Evolutionary conservation across 2,113 vertebrate genomes (phyloP).

Genomic region (Tympanuchus pallidicinctus): DNA sequence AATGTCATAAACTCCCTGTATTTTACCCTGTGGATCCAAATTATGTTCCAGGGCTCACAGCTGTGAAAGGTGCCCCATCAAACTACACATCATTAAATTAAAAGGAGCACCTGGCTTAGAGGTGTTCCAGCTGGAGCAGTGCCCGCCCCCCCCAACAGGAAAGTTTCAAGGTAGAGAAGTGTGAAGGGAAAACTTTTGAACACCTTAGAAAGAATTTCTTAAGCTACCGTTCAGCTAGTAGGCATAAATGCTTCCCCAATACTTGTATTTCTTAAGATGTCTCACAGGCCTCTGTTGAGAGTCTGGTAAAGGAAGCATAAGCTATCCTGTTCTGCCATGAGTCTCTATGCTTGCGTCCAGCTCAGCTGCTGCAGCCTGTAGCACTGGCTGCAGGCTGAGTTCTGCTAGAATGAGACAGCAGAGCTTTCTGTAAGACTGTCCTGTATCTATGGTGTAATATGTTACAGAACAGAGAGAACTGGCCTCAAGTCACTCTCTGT

Average conservation of each 20-base stretch:
- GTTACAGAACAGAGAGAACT: neutral
- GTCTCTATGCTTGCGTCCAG: fast-evolving
- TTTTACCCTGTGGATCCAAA: neutral
- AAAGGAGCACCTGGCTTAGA: neutral
- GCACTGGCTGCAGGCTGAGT: neutral
- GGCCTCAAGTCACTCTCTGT: neutral
- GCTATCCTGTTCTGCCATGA: neutral
- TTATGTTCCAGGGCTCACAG: neutral
- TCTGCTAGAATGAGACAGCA: neutral
- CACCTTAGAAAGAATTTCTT: neutral
- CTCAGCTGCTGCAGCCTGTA: neutral
- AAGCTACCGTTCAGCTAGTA: neutral
- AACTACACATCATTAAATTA: neutral
- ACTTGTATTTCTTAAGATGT: neutral
- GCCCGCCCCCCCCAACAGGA: neutral
- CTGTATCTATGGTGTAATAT: neutral
- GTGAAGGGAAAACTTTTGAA: neutral
- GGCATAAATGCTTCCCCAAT: neutral
- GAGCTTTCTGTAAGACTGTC: neutral
- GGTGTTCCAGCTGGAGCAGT: neutral
- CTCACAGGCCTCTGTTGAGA: neutral
- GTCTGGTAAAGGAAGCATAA: neutral
- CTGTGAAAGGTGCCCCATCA: neutral
- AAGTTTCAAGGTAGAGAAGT: neutral
- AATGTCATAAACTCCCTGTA: neutral